Conservation (phyloP, 1,140 invertebrate genomes). For the Trinorchestia longiramus region DNA sequence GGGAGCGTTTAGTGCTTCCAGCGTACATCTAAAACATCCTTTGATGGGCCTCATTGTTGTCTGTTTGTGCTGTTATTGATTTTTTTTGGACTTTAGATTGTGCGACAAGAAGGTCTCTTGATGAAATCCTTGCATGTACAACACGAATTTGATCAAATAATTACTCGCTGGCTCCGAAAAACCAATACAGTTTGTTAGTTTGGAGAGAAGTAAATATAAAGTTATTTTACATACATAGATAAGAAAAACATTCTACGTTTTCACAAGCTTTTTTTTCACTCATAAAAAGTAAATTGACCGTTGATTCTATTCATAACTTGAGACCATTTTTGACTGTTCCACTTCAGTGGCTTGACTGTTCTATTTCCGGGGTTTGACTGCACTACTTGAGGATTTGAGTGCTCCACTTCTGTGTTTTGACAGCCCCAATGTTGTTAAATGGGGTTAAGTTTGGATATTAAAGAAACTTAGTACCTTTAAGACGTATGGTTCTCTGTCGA, state of each 20-base stretch:
- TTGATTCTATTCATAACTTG: not conserved
- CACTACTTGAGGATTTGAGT: no score
- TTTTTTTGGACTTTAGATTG: not conserved
- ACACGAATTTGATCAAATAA: not conserved
- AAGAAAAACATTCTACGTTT: not conserved
- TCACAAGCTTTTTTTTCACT: not conserved
- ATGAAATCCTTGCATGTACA: not conserved
- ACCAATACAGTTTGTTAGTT: not conserved
- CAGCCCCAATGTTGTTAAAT: no score
- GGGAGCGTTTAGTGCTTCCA: not conserved
- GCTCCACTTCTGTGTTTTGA: no score
- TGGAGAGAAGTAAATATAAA: not conserved
- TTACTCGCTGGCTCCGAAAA: not conserved
- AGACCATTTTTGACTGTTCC: not conserved
- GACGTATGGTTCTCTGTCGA: no score
- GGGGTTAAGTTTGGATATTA: no score
- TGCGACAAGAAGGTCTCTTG: not conserved
- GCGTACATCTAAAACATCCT: not conserved
- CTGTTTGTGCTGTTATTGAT: not conserved
- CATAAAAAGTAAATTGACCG: not conserved
- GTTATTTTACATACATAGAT: not conserved
- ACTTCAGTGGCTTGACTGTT: no score
- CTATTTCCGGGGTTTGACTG: no score
- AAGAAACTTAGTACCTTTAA: no score
- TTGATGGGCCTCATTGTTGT: not conserved